These are phyloP conservation scores for Puffinus mauretanicus DNA, from an alignment of 2,113 vertebrate species.

Conservation along the genomic window DNA sequence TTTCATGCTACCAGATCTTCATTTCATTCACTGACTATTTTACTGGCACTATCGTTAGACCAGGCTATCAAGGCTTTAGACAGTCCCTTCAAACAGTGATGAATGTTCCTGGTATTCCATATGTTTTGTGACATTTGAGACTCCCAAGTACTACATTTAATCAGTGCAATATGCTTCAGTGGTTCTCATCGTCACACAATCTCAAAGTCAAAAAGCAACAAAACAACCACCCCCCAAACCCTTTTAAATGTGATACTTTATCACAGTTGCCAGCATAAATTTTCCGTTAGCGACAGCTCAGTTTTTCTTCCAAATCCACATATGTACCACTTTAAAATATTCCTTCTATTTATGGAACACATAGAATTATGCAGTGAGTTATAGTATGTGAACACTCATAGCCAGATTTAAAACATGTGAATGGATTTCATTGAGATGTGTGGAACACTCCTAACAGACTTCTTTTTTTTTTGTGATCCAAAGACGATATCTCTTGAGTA, in stretches of 20 bases:
- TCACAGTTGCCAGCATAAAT: constrained; percentile 60
- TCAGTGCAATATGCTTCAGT: constrained; percentile 56
- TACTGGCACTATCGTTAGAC: constrained; percentile 4
- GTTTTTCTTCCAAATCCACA: constrained; percentile 56
- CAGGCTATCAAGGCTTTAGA: constrained; percentile 61
- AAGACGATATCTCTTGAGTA: background rate
- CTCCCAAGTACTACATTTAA: constrained; percentile 53
- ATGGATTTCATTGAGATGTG: background rate
- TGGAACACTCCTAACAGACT: background rate
- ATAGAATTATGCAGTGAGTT: constrained; percentile 1
- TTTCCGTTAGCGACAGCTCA: constrained; percentile 40
- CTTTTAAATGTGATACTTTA: constrained; percentile 38
- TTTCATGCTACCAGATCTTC: background rate
- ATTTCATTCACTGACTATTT: constrained; percentile 22
- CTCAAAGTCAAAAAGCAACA: constrained; percentile 64
- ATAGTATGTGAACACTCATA: constrained; percentile 1
- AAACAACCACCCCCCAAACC: constrained; percentile 38
- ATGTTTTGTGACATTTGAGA: constrained; percentile 64
- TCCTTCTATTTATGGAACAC: constrained; percentile 39
- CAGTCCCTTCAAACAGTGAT: constrained; percentile 35
- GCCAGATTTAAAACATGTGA: constrained; percentile 20
- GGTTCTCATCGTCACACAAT: constrained; percentile 29
- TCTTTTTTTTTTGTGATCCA: background rate
- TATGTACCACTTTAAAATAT: constrained; percentile 48
- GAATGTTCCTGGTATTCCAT: constrained; percentile 46